phyloP scores from a whole-genome alignment of 2,888 invertebrate species.

The Pristionchus fissidentatus region DNA sequence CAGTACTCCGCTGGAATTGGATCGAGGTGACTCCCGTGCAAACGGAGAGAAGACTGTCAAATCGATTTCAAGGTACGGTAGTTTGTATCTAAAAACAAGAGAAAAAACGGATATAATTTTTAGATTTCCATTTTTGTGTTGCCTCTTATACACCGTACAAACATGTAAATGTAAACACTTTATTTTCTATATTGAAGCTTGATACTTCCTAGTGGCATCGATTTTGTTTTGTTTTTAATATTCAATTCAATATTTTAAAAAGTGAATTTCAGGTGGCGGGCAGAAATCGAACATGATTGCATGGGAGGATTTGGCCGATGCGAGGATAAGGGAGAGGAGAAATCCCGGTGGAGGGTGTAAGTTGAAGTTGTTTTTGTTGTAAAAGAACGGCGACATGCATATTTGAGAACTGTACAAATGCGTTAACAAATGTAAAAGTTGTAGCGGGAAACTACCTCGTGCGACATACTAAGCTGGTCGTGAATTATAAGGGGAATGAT shows the following conservation, averaged over 20 bases:
- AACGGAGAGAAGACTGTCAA: slow-evolving; percentile 51
- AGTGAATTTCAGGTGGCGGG: background rate
- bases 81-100: too few relatives aligned
- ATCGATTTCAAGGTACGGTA: slow-evolving; percentile 40
- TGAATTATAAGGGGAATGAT: too few relatives aligned
- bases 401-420: background rate
- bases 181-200: background rate
- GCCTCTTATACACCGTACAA: too few relatives aligned
- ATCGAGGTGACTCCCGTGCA: slow-evolving; percentile 57
- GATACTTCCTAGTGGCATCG: background rate
- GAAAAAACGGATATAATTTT: too few relatives aligned
- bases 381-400: background rate
- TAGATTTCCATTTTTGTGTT: too few relatives aligned
- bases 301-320: slow-evolving; percentile 47
- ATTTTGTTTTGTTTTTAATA: background rate
- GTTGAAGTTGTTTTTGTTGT: background rate
- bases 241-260: background rate
- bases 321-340: slow-evolving; percentile 38
- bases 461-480: too few relatives aligned
- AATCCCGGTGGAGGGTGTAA: slow-evolving; percentile 37
- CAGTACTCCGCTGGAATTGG: slow-evolving; percentile 60
- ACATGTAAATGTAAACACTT: too few relatives aligned
- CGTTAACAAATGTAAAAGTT: too few relatives aligned
- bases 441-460: background rate
- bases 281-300: slow-evolving; percentile 36